phyloP scores from a whole-genome alignment of 1,140 invertebrate species.

The Drosophila orosa region DNA sequence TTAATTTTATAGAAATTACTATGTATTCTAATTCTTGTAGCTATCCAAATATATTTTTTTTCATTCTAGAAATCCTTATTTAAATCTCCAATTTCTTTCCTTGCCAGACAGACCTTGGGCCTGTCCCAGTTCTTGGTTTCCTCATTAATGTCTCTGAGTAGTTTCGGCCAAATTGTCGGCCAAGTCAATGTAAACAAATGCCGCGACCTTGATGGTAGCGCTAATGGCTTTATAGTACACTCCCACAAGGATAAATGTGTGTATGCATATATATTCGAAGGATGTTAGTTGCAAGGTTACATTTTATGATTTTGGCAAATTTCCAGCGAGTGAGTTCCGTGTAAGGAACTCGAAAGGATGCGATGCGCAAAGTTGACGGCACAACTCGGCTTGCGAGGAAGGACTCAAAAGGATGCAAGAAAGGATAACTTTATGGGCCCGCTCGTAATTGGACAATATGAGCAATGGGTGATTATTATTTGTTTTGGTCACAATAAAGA shows the following conservation, averaged over 20 bases:
- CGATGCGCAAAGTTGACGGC: slow-evolving; percentile 75
- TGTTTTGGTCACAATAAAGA: slow-evolving; percentile 80
- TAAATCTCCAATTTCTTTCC: neutral
- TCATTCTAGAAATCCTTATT: neutral
- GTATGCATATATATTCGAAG: neutral
- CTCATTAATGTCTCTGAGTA: slow-evolving; percentile 51
- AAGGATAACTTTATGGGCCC: slow-evolving; percentile 76
- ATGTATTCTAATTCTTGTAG: too few relatives aligned
- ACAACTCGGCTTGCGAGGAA: slow-evolving; percentile 19
- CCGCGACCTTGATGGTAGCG: slow-evolving; percentile 66
- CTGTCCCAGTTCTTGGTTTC: slow-evolving; percentile 25
- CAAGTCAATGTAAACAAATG: slow-evolving; percentile 72
- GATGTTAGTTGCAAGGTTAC: slow-evolving; percentile 53
- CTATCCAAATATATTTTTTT: too few relatives aligned
- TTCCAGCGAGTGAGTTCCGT: slow-evolving; percentile 58
- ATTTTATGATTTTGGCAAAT: slow-evolving; percentile 68
- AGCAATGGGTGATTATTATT: slow-evolving; percentile 81
- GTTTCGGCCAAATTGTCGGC: slow-evolving; percentile 36
- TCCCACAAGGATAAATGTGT: slow-evolving; percentile 1
- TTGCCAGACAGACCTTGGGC: slow-evolving; percentile 40
- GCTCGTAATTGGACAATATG: slow-evolving; percentile 73
- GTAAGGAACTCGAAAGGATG: slow-evolving; percentile 68
- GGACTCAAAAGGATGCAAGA: slow-evolving; percentile 64
- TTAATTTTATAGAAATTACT: neutral
- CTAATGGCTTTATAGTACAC: slow-evolving; percentile 65